Conservation (phyloP, 2,888 invertebrate genomes). For the Megamerina dolium region DNA sequence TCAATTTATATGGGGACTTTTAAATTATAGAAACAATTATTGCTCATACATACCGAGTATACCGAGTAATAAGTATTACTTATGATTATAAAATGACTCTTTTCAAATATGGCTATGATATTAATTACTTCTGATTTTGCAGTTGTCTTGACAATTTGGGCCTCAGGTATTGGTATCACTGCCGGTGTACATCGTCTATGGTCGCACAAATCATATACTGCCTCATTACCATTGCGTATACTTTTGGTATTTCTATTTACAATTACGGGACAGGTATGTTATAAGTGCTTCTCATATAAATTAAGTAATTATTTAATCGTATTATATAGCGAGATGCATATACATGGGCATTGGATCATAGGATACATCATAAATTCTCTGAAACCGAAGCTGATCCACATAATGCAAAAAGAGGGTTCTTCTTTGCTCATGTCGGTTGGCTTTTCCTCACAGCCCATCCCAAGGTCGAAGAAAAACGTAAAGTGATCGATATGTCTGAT, state of each 20-base stretch:
- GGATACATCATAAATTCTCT: slow-evolving; percentile 83
- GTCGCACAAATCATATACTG: slow-evolving; percentile 75
- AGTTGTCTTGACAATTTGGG: slow-evolving; percentile 57
- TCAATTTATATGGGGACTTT: slow-evolving; percentile 25
- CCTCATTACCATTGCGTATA: slow-evolving; percentile 62
- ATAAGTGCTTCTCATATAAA: background rate
- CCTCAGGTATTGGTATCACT: slow-evolving; percentile 77
- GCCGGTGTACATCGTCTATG: slow-evolving; percentile 76
- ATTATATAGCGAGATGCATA: slow-evolving; percentile 66
- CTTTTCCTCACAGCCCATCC: slow-evolving; percentile 79
- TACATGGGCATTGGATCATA: slow-evolving; percentile 80
- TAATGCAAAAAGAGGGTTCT: slow-evolving; percentile 77
- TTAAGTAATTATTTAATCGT: background rate
- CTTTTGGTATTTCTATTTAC: slow-evolving; percentile 68
- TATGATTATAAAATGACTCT: too few species aligned
- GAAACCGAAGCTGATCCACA: slow-evolving; percentile 74
- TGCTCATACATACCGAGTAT: background rate
- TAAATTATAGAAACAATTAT: background rate
- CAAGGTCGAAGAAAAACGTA: slow-evolving; percentile 63
- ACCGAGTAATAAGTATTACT: too few species aligned
- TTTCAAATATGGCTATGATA: too few species aligned
- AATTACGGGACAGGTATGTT: slow-evolving; percentile 68
- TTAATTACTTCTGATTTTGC: slow-evolving; percentile 17
- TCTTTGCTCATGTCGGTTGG: slow-evolving; percentile 93
- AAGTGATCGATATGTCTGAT: slow-evolving; percentile 64